Percentiles rank a stretch among this genome's conserved stretches.
These are phyloP conservation scores for Caretta caretta DNA, from an alignment of 2,113 vertebrate species.

Conservation along the genomic window DNA sequence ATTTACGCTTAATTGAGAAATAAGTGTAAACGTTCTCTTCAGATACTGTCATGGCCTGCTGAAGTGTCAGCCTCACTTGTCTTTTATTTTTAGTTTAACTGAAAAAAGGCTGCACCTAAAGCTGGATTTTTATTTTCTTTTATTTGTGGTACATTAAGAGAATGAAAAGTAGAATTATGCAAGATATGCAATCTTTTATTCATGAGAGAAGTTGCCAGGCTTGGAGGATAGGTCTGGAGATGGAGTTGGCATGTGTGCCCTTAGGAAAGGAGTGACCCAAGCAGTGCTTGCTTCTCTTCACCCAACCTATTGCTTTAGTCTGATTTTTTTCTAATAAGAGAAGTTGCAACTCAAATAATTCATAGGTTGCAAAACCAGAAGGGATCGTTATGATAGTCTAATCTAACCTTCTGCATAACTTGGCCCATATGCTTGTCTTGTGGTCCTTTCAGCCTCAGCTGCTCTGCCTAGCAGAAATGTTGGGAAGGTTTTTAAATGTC, in stretches of 20 bases:
- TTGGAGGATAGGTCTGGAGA: not conserved
- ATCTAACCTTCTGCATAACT: not conserved
- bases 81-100: not conserved
- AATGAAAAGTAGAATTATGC: too few species aligned
- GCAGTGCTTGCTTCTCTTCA: not conserved
- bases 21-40: too few species aligned
- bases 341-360: not conserved
- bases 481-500: not conserved
- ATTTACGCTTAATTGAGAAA: not conserved
- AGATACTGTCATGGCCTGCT: not conserved
- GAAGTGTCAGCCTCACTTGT: not conserved
- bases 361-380: not conserved
- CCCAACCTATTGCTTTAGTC: not conserved
- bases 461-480: not conserved
- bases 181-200: not conserved
- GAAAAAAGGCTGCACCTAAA: not conserved
- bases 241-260: not conserved
- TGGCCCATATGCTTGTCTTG: not conserved
- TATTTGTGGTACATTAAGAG: too few species aligned
- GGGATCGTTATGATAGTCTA: not conserved
- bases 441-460: not conserved
- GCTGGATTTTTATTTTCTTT: not conserved
- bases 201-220: not conserved
- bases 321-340: not conserved
- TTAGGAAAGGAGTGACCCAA: not conserved